phyloP scores from a whole-genome alignment of 2,888 invertebrate genomes.

The Isotomurus palustris region DNA sequence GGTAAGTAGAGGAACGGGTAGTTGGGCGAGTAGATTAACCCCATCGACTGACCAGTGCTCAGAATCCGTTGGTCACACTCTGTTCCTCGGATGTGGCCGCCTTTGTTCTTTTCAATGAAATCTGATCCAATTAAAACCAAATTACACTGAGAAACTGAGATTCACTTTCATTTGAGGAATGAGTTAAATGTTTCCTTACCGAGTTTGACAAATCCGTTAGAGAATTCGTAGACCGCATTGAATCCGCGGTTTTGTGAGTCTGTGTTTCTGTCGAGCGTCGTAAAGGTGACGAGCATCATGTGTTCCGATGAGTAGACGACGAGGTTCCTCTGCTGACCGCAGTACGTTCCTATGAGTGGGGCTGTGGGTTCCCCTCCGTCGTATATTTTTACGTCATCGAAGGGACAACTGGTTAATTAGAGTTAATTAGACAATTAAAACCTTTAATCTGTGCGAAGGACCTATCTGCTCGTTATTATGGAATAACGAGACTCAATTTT shows the following conservation, averaged over 20 bases:
- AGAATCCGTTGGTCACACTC: slow-evolving; percentile 98
- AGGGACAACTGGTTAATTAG: slow-evolving; percentile 76
- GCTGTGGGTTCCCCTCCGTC: slow-evolving; percentile 87
- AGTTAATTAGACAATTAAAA: background rate
- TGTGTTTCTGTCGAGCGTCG: slow-evolving; percentile 82
- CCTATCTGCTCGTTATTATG: too few relatives aligned
- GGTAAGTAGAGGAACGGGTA: slow-evolving; percentile 93
- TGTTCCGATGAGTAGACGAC: slow-evolving; percentile 73
- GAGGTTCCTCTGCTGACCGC: slow-evolving; percentile 93
- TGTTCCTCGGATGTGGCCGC: slow-evolving; percentile 91
- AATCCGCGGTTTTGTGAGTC: slow-evolving; percentile 97
- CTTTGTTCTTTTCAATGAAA: slow-evolving; percentile 88
- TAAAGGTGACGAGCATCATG: slow-evolving; percentile 78
- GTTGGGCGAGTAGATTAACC: slow-evolving; percentile 91
- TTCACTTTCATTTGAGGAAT: background rate
- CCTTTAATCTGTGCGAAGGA: background rate
- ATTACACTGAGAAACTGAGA: background rate
- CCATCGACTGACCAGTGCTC: slow-evolving; percentile 86
- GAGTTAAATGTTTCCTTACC: slow-evolving; percentile 57
- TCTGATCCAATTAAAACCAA: slow-evolving; percentile 53
- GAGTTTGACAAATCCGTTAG: slow-evolving; percentile 95
- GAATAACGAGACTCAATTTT: too few relatives aligned
- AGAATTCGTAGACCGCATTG: slow-evolving; percentile 97
- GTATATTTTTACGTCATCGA: slow-evolving; percentile 95
- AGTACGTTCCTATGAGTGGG: slow-evolving; percentile 91